Evolutionary conservation across 2,888 invertebrate species (phyloP).

Genomic region (Axea sp.): DNA sequence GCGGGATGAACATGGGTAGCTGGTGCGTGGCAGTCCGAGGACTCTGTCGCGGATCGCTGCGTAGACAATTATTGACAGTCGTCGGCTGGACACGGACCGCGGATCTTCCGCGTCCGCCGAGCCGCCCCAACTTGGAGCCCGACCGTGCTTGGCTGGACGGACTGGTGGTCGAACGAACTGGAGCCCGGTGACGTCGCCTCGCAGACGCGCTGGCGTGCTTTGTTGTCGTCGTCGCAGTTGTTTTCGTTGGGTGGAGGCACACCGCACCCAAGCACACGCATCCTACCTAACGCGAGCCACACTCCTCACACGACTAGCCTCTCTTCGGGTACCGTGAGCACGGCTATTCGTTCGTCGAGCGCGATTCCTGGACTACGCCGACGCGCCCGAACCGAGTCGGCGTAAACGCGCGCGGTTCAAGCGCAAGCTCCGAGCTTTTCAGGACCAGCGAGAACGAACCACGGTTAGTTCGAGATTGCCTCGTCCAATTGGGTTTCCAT

Average conservation of each 20-base stretch:
- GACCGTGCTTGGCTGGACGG: conserved; percentile 43
- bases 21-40: conserved; percentile 68
- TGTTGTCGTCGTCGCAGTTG: conserved; percentile 24
- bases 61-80: conserved; percentile 4
- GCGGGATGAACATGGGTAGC: conserved; percentile 93
- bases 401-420: conserved; percentile 70
- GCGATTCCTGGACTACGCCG: conserved; percentile 74
- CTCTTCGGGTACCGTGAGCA: conserved; percentile 23
- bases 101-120: conserved; percentile 39
- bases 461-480: too few relatives aligned
- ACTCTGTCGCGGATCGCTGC: too few relatives aligned
- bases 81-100: conserved; percentile 8
- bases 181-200: conserved; percentile 22
- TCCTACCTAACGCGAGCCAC: conserved; percentile 78
- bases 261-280: conserved; percentile 79
- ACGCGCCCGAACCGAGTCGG: conserved; percentile 71
- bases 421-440: conserved; percentile 69
- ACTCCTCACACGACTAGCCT: conserved; percentile 72
- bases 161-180: conserved; percentile 32
- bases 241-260: conserved; percentile 72
- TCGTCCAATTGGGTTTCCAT: too few relatives aligned
- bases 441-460: conserved; percentile 17
- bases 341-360: conserved; percentile 41
- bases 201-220: conserved; percentile 14
- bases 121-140: conserved; percentile 25